Percentiles rank a stretch among this genome's conserved stretches.
These are phyloP conservation scores for Gymnothorax reevesii DNA, from an alignment of 2,797 vertebrate species.

Conservation along the genomic window DNA sequence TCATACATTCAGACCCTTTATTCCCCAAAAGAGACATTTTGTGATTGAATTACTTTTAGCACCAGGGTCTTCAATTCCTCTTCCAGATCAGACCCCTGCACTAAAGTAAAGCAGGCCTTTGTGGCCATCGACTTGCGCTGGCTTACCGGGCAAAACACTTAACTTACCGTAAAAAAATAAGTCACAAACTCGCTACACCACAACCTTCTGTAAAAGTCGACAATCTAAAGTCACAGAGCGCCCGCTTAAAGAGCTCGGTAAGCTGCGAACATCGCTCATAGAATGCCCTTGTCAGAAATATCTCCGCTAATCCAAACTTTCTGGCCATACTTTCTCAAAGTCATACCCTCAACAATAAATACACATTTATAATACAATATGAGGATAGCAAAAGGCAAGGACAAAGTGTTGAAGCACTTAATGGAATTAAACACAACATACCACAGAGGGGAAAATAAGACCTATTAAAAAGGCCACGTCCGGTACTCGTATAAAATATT, in stretches of 20 bases:
- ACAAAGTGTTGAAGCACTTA: background rate
- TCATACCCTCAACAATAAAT: background rate
- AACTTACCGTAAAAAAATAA: slow-evolving; percentile 61
- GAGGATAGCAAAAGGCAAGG: too few relatives aligned
- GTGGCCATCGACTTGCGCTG: slow-evolving; percentile 50
- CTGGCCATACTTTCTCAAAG: slow-evolving; percentile 30
- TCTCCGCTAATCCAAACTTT: background rate
- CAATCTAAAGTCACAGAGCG: slow-evolving; percentile 37
- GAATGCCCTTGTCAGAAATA: slow-evolving; percentile 22
- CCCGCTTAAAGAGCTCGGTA: slow-evolving; percentile 15
- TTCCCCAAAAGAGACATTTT: too few relatives aligned
- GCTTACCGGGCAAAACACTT: slow-evolving; percentile 33
- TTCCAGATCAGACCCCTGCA: slow-evolving; percentile 58
- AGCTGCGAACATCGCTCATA: background rate
- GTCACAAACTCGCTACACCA: slow-evolving; percentile 65
- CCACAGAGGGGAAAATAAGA: too few relatives aligned
- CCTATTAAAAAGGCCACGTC: too few relatives aligned
- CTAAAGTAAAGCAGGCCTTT: slow-evolving; percentile 67
- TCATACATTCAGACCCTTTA: too few relatives aligned
- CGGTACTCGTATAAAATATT: background rate
- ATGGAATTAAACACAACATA: too few relatives aligned
- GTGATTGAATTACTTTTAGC: too few relatives aligned
- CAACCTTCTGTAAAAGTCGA: slow-evolving; percentile 51
- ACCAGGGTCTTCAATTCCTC: slow-evolving; percentile 47
- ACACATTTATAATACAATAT: background rate